Evolutionary conservation across 2,797 vertebrate genomes (phyloP), one percentile per base, ranked within the genome.

Genomic region (Pangasius sanitwongsei): DNA sequence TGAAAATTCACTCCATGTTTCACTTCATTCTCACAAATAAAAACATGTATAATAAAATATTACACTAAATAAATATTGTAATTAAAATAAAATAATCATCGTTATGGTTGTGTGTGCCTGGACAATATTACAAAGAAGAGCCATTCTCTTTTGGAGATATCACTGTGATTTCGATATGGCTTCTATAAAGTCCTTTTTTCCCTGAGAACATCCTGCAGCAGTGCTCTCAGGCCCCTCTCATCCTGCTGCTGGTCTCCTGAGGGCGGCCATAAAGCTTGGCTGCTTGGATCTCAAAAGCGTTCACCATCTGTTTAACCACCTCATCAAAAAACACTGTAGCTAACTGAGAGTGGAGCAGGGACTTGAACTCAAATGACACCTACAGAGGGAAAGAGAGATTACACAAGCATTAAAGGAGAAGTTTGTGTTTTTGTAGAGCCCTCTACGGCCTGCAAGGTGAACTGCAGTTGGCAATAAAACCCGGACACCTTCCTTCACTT

Each of bases 311-410:
- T 92, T 97, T 97, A 23, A 96, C 95, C 87, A 97, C 97, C 84
- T 97, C 93, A 9, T 97, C 93, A 0, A 97, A 96, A 92, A 97
- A 97, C 13, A 97, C 2, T 2, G 90, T 90, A 31, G 95, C 96
- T 34, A 97, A 91, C 28, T 96, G 96, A 90, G 96, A 96, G 93
- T 97, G 96, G 65, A 97, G 93, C 23, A 95, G 87, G 25, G 96
- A 97, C 88, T 92, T 97, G 93, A 97, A 97, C 93, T 97, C 96
- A 92, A 97, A 97, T 0, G 96, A 95, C 78, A 97, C 96, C 97
- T 97, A 31, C 0, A 92, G 57, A 41, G 57, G 6, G 86, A 75
- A 5, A 31, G 90, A 53, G 57, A 41, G 20, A 77, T 50, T 41
- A 0, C 3, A 13, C 86, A 53, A 83, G 23, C 48, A 0, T 44